Conservation (phyloP, 2,888 invertebrate genomes). For the Gari tellinella region DNA sequence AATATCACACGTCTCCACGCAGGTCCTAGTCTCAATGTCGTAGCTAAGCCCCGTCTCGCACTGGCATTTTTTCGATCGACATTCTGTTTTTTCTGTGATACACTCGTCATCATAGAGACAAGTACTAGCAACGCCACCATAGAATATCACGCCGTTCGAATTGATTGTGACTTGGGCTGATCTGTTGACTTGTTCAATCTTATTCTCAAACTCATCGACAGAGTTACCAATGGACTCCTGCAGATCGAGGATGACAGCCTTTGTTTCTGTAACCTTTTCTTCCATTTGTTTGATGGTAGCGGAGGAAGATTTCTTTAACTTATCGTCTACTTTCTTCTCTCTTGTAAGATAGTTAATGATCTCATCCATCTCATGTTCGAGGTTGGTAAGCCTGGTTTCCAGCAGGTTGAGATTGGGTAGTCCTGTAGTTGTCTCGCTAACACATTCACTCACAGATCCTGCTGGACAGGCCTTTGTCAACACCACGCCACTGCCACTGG, state of each 20-base stretch:
- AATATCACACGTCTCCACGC: slow-evolving; percentile 21
- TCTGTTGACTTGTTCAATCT: slow-evolving; percentile 37
- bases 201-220: slow-evolving; percentile 20
- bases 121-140: slow-evolving; percentile 42
- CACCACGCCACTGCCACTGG: too few relatives aligned
- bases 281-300: slow-evolving; percentile 36
- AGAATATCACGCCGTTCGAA: slow-evolving; percentile 40
- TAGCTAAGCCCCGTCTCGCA: slow-evolving; percentile 47
- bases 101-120: slow-evolving; percentile 39
- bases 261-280: slow-evolving; percentile 29
- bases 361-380: slow-evolving; percentile 17
- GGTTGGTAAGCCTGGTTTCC: background rate
- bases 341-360: slow-evolving; percentile 27
- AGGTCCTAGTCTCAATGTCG: slow-evolving; percentile 17
- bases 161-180: slow-evolving; percentile 45
- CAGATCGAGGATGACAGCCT: slow-evolving; percentile 14
- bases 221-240: slow-evolving; percentile 11
- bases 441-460: too few relatives aligned
- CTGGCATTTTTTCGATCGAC: slow-evolving; percentile 46
- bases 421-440: too few relatives aligned
- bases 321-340: slow-evolving; percentile 30
- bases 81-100: slow-evolving; percentile 29
- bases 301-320: slow-evolving; percentile 13
- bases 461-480: too few relatives aligned
- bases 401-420: background rate